Conservation (phyloP, 2,888 invertebrate genomes). For the Lomographa bimaculata region DNA sequence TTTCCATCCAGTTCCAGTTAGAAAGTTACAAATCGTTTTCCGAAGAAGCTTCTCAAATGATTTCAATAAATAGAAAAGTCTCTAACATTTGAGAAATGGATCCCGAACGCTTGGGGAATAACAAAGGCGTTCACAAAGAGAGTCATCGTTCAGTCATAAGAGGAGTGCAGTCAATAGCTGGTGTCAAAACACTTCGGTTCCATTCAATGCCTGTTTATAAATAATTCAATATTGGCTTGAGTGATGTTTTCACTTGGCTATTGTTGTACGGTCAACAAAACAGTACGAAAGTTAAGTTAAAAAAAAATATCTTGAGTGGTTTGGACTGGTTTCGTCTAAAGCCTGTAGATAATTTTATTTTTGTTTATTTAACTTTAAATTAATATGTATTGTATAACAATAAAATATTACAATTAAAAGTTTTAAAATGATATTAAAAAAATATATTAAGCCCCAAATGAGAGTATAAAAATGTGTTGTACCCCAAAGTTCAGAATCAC, state of each 20-base stretch:
- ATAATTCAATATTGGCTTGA: slow-evolving; percentile 72
- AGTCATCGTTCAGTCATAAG: slow-evolving; percentile 75
- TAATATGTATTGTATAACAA: no score
- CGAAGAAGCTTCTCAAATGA: slow-evolving; percentile 11
- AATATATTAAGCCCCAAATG: no score
- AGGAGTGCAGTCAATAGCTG: slow-evolving; percentile 72
- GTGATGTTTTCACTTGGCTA: slow-evolving; percentile 47
- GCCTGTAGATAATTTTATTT: no score
- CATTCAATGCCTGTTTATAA: slow-evolving; percentile 73
- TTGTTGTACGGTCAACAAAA: slow-evolving; percentile 37
- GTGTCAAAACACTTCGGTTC: slow-evolving; percentile 69
- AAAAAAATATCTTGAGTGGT: no score
- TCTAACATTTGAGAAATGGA: slow-evolving; percentile 38
- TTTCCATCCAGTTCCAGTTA: no score
- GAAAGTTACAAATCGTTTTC: slow-evolving; percentile 4
- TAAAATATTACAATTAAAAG: no score
- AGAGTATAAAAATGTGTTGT: no score
- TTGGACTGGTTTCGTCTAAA: no score
- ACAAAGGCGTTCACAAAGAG: slow-evolving; percentile 60
- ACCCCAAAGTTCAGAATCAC: no score
- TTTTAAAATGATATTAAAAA: no score
- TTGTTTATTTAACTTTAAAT: no score
- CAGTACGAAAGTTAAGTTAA: slow-evolving; percentile 18
- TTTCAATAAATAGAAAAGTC: slow-evolving; percentile 18
- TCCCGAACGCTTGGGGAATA: slow-evolving; percentile 38